phyloP scores from a whole-genome alignment of 1,140 invertebrate species.

The Vanessa tameamea region DNA sequence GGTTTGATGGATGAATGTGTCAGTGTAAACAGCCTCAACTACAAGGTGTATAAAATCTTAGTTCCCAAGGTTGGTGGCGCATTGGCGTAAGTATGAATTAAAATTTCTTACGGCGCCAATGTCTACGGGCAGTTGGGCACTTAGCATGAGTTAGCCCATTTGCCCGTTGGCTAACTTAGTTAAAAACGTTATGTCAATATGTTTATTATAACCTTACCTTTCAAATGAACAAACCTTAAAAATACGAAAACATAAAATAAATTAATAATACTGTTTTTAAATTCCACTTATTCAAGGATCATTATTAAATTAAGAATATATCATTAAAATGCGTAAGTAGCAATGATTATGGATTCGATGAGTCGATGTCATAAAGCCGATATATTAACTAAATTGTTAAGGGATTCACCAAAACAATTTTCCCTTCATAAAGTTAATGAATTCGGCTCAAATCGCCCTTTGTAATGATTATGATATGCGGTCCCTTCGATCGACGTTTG shows the following conservation, averaged over 20 bases:
- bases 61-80: too few relatives aligned
- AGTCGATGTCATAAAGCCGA: slow-evolving; percentile 50
- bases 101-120: too few relatives aligned
- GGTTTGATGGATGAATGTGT: too few relatives aligned
- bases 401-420: slow-evolving; percentile 69
- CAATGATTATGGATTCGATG: slow-evolving; percentile 19
- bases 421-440: slow-evolving; percentile 69
- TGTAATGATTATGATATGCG: slow-evolving; percentile 45
- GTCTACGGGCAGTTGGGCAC: too few relatives aligned
- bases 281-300: background rate
- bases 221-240: too few relatives aligned
- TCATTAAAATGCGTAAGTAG: slow-evolving; percentile 22
- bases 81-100: too few relatives aligned
- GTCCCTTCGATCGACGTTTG: slow-evolving; percentile 43
- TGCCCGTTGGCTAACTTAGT: too few relatives aligned
- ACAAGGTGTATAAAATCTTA: too few relatives aligned
- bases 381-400: slow-evolving; percentile 74
- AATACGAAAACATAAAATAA: background rate
- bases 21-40: too few relatives aligned
- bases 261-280: background rate
- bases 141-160: too few relatives aligned
- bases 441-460: slow-evolving; percentile 55
- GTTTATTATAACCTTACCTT: too few relatives aligned
- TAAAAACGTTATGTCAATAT: too few relatives aligned
- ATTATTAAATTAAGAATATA: slow-evolving; percentile 12